Evolutionary conservation across 2,113 vertebrate species (phyloP), one percentile per base, ranked within the genome.

Genomic region (Anguilla japonica): DNA sequence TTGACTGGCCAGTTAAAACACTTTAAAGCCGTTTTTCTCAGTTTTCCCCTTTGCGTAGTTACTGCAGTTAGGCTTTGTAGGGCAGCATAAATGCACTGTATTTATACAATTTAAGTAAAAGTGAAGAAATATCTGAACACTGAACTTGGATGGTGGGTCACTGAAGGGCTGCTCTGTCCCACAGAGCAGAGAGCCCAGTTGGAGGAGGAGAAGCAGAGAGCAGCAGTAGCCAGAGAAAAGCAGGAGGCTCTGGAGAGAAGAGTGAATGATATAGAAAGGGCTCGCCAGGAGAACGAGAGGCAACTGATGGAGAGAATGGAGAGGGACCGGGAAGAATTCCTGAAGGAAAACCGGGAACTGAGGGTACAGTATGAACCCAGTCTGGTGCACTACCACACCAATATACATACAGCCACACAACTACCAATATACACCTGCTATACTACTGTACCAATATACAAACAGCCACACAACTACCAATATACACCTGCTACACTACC

Each of bases 181-280:
- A 14, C 83, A 91, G 90, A 82, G 20, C 56, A 67, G 41, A 46
- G n/a, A 15, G 83, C 75, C 0, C 81, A n/a, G n/a, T n/a, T n/a
- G n/a, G n/a, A n/a, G n/a, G n/a, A n/a, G n/a, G n/a, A n/a, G n/a
- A n/a, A 39, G 20, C 78, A 75, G 29, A 83, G 90, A 34, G 3
- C 57, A 46, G 60, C 83, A 29, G 11, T 43, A 3, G 22, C 39
- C 3, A 71, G 88, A 41, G 41, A 43, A 79, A 29, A 89, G 7
- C 20, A 43, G 16, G 56, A 22, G 22, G 56, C 34, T 41, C 7
- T 82, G 11, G 7, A 75, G 14, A 63, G 83, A 41, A 82, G 56
- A 34, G 4, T 60, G 3, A 20, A 85, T 18, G 82, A 86, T 1
- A 9, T 83, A 34, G 13, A 39, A 2, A 84, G 22, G 4, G 41